Conservation (phyloP, 1,140 invertebrate species). For the Phymastichus coffea region DNA sequence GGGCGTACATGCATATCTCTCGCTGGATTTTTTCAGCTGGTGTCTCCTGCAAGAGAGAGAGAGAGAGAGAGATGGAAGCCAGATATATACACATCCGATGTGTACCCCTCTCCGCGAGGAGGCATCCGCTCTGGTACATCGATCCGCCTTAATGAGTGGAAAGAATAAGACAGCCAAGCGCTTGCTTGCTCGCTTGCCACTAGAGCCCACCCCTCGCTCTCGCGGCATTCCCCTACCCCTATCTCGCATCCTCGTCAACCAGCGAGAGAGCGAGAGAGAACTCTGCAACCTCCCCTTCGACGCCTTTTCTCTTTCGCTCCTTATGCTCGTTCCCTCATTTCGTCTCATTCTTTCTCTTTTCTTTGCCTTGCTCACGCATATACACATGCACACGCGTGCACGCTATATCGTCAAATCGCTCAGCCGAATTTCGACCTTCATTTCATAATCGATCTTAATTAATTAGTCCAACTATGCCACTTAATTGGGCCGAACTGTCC, state of each 20-base stretch:
- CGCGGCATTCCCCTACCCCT: slow-evolving; percentile 10
- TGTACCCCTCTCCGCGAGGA: slow-evolving; percentile 31
- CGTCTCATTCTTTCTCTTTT: background rate
- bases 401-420: background rate
- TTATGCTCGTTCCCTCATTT: background rate
- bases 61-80: slow-evolving; percentile 12
- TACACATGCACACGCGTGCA: background rate
- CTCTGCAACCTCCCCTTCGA: slow-evolving; percentile 23
- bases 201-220: slow-evolving; percentile 28
- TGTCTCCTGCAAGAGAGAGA: too few relatives aligned
- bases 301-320: slow-evolving; percentile 21
- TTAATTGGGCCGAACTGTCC: too few relatives aligned
- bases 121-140: slow-evolving; percentile 50
- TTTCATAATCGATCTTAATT: too few relatives aligned
- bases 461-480: too few relatives aligned
- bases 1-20: too few relatives aligned
- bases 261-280: slow-evolving; percentile 22
- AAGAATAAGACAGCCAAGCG: slow-evolving; percentile 55
- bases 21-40: too few relatives aligned
- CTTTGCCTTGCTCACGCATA: background rate
- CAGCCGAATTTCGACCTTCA: slow-evolving; percentile 13
- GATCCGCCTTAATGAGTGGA: slow-evolving; percentile 59
- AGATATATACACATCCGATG: slow-evolving; percentile 33
- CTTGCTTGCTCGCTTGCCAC: slow-evolving; percentile 10
- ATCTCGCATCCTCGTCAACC: slow-evolving; percentile 25